Evolutionary conservation across 2,888 invertebrate species (phyloP).

Genomic region (Coenonympha glycerion): DNA sequence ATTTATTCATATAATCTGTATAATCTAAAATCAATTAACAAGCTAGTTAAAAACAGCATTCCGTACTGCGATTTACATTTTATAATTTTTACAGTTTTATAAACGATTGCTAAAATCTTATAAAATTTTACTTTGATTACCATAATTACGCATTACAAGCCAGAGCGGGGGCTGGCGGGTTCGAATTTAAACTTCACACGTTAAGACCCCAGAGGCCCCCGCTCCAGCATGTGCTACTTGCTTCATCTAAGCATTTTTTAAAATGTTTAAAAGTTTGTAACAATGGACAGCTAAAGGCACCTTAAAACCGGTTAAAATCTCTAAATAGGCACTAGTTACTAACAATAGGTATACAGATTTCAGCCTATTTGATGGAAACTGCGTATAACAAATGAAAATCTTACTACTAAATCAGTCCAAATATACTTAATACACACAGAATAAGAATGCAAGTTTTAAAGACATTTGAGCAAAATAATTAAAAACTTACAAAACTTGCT

Average conservation of each 20-base stretch:
- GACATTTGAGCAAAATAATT: no score
- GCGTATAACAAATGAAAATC: background rate
- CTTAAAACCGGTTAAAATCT: slow-evolving; percentile 54
- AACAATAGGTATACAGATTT: slow-evolving; percentile 1
- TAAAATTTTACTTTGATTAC: slow-evolving; percentile 49
- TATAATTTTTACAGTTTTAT: slow-evolving; percentile 1
- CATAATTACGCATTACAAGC: slow-evolving; percentile 47
- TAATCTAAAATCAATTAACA: slow-evolving; percentile 52
- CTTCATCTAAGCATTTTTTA: no score
- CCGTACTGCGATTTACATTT: slow-evolving; percentile 37
- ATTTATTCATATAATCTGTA: slow-evolving; percentile 40
- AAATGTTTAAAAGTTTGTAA: slow-evolving; percentile 31
- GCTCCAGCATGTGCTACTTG: no score
- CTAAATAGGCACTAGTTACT: slow-evolving; percentile 40
- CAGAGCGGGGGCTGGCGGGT: no score
- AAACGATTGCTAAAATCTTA: slow-evolving; percentile 42
- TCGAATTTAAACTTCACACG: no score
- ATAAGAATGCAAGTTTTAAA: background rate
- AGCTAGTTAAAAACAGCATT: slow-evolving; percentile 52
- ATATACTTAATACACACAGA: background rate
- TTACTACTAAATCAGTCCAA: background rate
- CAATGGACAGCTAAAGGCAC: slow-evolving; percentile 37
- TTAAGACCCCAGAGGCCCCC: no score
- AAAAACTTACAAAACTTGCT: no score
- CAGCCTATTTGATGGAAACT: background rate